Evolutionary conservation across 2,113 vertebrate genomes (phyloP), one percentile per base, ranked within the genome.

Genomic region (Terrapene triunguis): DNA sequence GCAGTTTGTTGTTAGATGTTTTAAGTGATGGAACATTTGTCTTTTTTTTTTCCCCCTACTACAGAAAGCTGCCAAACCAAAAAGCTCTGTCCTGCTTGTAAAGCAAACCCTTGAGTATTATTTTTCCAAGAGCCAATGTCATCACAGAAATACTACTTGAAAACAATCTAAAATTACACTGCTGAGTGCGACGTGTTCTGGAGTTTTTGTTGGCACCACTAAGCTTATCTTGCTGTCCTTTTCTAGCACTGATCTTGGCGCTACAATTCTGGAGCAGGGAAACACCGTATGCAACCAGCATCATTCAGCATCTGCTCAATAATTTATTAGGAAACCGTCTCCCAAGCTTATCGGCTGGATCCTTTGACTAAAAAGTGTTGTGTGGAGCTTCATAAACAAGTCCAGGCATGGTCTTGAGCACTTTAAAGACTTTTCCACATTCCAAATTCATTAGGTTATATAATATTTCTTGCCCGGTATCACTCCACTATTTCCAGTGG

Each of bases 81-180:
- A 97, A 97, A 97, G 95, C 97, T 96, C 96, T 95, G 94, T 98
- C 94, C 92, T 96, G 96, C 95, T 97, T 97, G 95, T 78, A 96
- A 95, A 96, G 96, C 80, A 97, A 96, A 93, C 96, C 94, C 93
- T 96, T n/a, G 95, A 96, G 95, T 96, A 96, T 97, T 97, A 96
- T 97, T 97, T 97, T 94, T 97, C 95, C 95, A 95, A 32, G 97
- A 96, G 93, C 93, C 96, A 94, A 93, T 98, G 96, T 97, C 97
- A 96, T 97, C 97, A 97, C 96, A 97, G 97, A 96, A 97, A 96
- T 96, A 97, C 96, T 94, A 96, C 97, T 98, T 94, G 95, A 97
- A 97, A 98, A 97, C 96, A 98, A 95, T 97, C 95, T 97, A 96
- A 97, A 98, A 98, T 98, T 98, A 97, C 97, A 96, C 97, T 97